Evolutionary conservation across 2,797 vertebrate genomes (phyloP).

Genomic region (Scomberomorus guttatus): DNA sequence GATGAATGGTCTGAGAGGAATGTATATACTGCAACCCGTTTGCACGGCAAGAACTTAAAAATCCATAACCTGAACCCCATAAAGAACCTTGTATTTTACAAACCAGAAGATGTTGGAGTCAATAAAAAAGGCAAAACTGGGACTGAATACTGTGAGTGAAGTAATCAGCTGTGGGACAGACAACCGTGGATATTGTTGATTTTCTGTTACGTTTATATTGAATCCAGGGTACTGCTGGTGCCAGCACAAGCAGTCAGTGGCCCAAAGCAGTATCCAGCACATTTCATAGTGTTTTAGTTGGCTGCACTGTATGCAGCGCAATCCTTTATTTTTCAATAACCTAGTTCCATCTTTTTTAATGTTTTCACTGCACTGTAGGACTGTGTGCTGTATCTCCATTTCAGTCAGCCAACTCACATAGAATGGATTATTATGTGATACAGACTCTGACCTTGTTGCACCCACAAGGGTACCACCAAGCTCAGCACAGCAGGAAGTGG

Average conservation of each 20-base stretch:
- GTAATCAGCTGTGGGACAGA: not conserved
- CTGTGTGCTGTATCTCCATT: not conserved
- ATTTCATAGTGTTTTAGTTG: not conserved
- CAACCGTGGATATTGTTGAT: conserved; percentile 12
- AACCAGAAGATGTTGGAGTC: not conserved
- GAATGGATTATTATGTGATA: not conserved
- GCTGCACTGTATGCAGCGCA: not conserved
- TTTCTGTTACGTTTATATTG: not conserved
- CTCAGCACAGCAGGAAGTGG: not conserved
- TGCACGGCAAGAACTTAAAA: not conserved
- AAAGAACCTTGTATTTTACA: not conserved
- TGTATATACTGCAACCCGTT: not conserved
- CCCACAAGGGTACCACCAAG: not conserved
- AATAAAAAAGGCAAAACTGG: not conserved
- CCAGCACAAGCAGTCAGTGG: not conserved
- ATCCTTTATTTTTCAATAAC: not conserved
- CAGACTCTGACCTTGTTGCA: too few relatives aligned
- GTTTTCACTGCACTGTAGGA: not conserved
- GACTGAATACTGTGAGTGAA: not conserved
- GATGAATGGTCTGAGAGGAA: not conserved
- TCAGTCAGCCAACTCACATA: too few relatives aligned
- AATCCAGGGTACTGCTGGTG: not conserved
- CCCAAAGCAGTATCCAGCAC: not conserved
- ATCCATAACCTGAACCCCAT: not conserved
- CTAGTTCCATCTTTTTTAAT: not conserved